Base-by-base conservation (phyloP, 2,888 invertebrate genomes). In the Trileptium ribeirensis region DNA sequence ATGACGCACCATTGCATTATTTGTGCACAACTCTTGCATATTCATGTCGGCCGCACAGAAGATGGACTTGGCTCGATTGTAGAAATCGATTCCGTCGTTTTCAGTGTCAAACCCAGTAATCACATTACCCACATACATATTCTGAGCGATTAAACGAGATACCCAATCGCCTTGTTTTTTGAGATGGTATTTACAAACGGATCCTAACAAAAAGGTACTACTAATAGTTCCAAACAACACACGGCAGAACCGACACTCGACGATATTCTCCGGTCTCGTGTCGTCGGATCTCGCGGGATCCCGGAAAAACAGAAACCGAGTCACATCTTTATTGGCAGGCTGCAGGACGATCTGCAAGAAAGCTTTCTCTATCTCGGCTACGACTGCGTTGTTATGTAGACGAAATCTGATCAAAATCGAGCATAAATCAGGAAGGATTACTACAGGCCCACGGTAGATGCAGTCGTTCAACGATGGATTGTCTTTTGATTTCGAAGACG, bases 51-150 rank as follows among this genome's bases (percentile, higher is more conserved):
- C 67, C 3, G 33, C 15, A 1, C 19, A 3, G 67, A 84, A 84
- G 2, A 83, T 70, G 19, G 33, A 37, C 36, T 85, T 85, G 0
- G 74, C 74, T 29, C 67, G 79, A 37, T 33, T 24, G 33, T 64
- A 79, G 15, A 82, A n/a, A n/a, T n/a, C n/a, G n/a, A 67, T 0
- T 15, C 81, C 82, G 67, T 83, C 82, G 3, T 29, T n/a, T 8
- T 3, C n/a, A 8, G 31, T 19, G 31, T 29, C 74, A 70, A 33
- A 3, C 33, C 67, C 2, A 37, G 64, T 3, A 84, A 77, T 31
- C 24, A 67, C 1, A 84, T 84, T 70, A 79, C 85, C 84, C 1
- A 84, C 84, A 67, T 84, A 85, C 1, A 82, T 80, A 38, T 84
- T 83, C 0, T 79, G n/a, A 0, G 51, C 38, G 34, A 85, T 15